These are phyloP conservation scores for Anabas testudineus DNA, from an alignment of 2,797 vertebrate genomes.

Conservation along the genomic window DNA sequence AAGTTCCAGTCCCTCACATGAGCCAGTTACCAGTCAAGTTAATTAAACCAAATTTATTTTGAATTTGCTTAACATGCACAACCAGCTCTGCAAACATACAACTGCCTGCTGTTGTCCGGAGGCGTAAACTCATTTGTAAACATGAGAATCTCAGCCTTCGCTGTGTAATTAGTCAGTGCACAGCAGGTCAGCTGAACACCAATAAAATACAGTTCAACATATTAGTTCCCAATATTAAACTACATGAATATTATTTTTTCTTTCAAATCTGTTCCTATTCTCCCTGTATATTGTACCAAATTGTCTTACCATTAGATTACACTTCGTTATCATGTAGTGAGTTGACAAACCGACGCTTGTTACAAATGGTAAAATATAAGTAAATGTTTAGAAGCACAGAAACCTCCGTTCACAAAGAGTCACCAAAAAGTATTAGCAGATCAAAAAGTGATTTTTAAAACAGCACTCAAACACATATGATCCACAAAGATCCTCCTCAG, in stretches of 20 bases:
- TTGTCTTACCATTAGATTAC: not conserved
- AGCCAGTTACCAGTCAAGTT: not conserved
- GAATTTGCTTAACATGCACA: not conserved
- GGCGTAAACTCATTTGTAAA: not conserved
- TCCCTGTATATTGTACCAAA: too few relatives aligned
- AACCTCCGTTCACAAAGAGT: conserved; percentile 9
- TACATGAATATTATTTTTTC: too few relatives aligned
- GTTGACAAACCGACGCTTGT: not conserved
- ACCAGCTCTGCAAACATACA: too few relatives aligned
- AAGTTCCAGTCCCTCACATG: too few relatives aligned
- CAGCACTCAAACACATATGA: not conserved
- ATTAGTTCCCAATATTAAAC: too few relatives aligned
- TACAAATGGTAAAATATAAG: not conserved
- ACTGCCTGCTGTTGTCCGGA: not conserved
- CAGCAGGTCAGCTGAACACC: too few relatives aligned
- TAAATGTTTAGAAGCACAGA: conserved; percentile 11
- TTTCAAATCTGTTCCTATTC: too few relatives aligned
- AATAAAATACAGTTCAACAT: too few relatives aligned
- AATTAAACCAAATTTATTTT: not conserved
- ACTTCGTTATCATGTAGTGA: not conserved
- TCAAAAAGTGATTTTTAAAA: not conserved
- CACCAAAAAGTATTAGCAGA: conserved; percentile 7
- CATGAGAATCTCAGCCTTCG: not conserved
- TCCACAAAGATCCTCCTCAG: not conserved
- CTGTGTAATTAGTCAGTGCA: too few relatives aligned